Base-by-base conservation (phyloP, 1,140 invertebrate genomes). In the Panagrolaimus sp. region DNA sequence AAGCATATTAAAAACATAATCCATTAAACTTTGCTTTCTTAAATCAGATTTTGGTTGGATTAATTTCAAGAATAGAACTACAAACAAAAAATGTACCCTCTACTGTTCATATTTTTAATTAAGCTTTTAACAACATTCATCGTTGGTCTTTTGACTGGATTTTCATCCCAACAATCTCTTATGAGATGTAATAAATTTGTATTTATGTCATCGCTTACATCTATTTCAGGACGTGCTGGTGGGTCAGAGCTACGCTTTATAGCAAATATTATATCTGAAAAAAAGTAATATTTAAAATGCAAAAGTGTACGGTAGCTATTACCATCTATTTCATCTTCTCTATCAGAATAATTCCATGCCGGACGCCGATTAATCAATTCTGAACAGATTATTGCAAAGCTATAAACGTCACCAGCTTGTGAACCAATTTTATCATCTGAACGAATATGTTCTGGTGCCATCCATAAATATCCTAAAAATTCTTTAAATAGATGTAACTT, bases 371-470 rank as follows among this genome's bases (percentile, higher is more conserved):
- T 80, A n/a, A 81, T 42, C 9, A 83, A 51, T 53, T 82, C 79
- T 4, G 78, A 80, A 62, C 78, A 79, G 51, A 81, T 78, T 31
- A 81, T 82, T 13, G 79, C 79, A 66, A 83, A 81, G 45, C 68
- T 72, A 67, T 81, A 81, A 48, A 81, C 69, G 47, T 81, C 79
- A 1, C 77, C 79, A 48, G 74, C 64, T 53, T 74, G 67, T 23
- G 78, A 82, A 20, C 78, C 78, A 9, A 51, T 42, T 42, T 64
- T 51, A 63, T 72, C 65, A 47, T 73, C 65, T 14, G 89, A 87
- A 72, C 93, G 87, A 68, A 98, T 84, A 23, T 96, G 83, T 84
- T 98, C 94, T 14, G 95, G 95, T 23, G 94, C 92, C 84, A 90
- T 93, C 93, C 94, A 98, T 77, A 98, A 23, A 14, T 68, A 61